A percentile compares a stretch with the other conserved stretches of the same genome.
These are phyloP conservation scores for Poeciliopsis infans DNA, from an alignment of 2,797 vertebrate species.

Conservation along the genomic window DNA sequence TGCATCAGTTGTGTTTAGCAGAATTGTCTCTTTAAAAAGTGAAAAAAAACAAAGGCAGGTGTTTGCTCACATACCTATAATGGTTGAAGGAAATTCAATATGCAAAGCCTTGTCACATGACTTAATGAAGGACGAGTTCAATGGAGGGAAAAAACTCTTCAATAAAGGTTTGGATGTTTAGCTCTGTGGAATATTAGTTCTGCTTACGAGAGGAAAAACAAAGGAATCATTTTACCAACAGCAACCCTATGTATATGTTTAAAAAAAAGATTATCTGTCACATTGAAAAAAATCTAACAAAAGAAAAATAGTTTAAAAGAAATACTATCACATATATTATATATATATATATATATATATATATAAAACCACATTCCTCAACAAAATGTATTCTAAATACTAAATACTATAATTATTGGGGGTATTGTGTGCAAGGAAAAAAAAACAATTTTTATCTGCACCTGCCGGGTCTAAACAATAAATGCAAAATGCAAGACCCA, in stretches of 20 bases:
- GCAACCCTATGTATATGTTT: background rate
- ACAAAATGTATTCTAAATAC: background rate
- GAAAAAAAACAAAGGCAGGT: background rate
- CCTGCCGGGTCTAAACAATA: background rate
- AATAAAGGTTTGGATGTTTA: background rate
- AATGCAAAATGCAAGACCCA: background rate
- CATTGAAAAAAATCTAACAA: background rate
- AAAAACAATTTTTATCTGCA: background rate
- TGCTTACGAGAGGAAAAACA: background rate
- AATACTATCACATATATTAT: too few relatives aligned
- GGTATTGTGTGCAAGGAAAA: background rate
- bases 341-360: background rate
- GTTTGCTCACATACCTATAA: slow-evolving; percentile 6
- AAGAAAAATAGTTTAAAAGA: background rate
- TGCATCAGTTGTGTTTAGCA: background rate
- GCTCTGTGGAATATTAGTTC: background rate
- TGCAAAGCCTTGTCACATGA: slow-evolving; percentile 16
- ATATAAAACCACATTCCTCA: background rate
- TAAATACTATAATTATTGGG: background rate
- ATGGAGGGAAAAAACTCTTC: background rate
- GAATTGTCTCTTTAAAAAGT: background rate
- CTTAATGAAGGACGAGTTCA: slow-evolving; percentile 16
- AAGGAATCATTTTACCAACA: background rate
- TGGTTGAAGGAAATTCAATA: slow-evolving; percentile 23
- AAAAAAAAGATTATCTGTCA: background rate